These are phyloP conservation scores for Cinclus cinclus DNA, from an alignment of 2,113 vertebrate genomes.

Conservation along the genomic window DNA sequence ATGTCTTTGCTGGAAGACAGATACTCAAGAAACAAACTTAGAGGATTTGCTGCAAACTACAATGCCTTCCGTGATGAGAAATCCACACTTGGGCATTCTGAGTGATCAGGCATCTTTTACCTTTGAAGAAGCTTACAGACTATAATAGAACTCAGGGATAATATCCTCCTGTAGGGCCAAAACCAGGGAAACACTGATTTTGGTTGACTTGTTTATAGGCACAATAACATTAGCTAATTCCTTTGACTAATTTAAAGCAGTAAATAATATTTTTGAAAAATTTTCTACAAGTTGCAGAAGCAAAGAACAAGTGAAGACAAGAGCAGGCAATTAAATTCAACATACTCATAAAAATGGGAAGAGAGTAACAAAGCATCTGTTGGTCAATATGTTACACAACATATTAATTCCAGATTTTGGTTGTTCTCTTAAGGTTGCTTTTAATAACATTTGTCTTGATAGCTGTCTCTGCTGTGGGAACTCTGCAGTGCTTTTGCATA, in stretches of 20 bases:
- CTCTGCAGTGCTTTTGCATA: neutral
- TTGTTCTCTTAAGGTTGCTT: neutral
- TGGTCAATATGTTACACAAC: neutral
- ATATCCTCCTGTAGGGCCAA: neutral
- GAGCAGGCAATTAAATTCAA: neutral
- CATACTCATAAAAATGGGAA: neutral
- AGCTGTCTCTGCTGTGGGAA: neutral
- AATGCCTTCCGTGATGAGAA: neutral
- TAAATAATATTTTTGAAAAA: neutral
- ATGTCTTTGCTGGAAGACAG: neutral
- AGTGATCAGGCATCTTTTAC: neutral
- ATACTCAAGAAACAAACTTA: neutral
- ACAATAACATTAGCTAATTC: neutral
- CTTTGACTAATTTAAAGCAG: neutral
- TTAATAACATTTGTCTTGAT: neutral
- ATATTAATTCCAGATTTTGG: neutral
- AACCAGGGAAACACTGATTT: neutral
- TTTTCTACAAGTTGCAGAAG: neutral
- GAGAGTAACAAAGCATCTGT: slow-evolving; percentile 10
- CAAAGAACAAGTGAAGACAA: neutral
- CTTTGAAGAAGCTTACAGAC: neutral
- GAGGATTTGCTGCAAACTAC: neutral
- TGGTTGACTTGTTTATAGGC: neutral
- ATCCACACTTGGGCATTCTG: neutral
- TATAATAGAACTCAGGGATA: neutral